A percentile compares a stretch with the other conserved stretches of the same genome.
phyloP scores from a whole-genome alignment of 2,888 invertebrate genomes.

The Philonicus albiceps region DNA sequence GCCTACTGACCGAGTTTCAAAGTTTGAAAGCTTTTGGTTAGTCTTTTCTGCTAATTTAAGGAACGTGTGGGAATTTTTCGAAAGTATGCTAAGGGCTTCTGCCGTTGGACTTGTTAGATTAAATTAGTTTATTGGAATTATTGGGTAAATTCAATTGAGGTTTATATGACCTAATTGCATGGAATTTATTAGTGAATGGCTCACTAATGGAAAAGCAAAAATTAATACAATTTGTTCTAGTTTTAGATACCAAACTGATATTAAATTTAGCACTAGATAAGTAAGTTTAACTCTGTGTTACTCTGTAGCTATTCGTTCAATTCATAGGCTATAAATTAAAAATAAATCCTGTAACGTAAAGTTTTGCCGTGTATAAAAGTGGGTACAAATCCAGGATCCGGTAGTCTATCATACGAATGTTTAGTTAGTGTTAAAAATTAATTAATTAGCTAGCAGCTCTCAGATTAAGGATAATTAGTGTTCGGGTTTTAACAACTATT shows the following conservation, averaged over 20 bases:
- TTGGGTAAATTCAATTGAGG: neutral
- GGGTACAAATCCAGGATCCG: no score
- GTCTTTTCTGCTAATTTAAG: neutral
- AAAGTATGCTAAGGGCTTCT: neutral
- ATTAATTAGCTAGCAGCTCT: no score
- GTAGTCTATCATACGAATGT: no score
- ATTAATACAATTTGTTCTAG: no score
- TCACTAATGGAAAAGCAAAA: neutral
- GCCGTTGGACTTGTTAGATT: neutral
- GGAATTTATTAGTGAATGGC: neutral
- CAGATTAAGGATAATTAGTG: neutral
- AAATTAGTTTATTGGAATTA: neutral
- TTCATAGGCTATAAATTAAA: no score
- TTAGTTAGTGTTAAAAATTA: no score
- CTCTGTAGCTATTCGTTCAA: no score
- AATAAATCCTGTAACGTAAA: no score
- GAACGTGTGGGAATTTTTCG: neutral
- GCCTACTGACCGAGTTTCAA: neutral
- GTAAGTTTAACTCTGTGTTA: no score
- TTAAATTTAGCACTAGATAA: no score
- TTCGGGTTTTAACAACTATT: neutral
- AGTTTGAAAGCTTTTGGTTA: neutral
- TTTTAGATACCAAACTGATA: no score
- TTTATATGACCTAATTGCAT: neutral
- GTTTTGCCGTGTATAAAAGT: no score